Evolutionary conservation across 2,888 invertebrate species (phyloP).

Genomic region (Erebia palarica): DNA sequence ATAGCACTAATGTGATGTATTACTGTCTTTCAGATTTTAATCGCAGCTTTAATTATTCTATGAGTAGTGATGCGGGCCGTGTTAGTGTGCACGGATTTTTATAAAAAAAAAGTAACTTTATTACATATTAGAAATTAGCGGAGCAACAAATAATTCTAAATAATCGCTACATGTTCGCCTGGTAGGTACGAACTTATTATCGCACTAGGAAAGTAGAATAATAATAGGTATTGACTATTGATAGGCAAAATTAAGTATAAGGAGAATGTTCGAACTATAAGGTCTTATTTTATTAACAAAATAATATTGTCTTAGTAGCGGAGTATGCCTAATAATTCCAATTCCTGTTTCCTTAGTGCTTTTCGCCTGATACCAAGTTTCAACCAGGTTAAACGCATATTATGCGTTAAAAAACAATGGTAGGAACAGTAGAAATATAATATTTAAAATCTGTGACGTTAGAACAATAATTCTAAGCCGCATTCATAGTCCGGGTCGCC

Average conservation of each 20-base stretch:
- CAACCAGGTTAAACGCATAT: not conserved
- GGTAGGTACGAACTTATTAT: no score
- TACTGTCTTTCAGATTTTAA: not conserved
- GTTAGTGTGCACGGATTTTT: not conserved
- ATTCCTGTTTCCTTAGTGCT: not conserved
- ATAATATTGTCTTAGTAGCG: no score
- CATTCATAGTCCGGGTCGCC: not conserved
- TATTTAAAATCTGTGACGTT: not conserved
- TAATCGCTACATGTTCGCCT: no score
- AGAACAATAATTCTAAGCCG: not conserved
- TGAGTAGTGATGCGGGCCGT: not conserved
- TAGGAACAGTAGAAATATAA: no score
- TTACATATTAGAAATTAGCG: not conserved
- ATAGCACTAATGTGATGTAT: constrained; percentile 10
- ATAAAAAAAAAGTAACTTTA: not conserved
- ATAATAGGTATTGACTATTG: no score
- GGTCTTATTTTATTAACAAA: no score
- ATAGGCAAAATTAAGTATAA: no score
- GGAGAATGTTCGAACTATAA: no score
- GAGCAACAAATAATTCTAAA: not conserved
- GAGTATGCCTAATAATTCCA: no score
- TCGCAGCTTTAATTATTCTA: not conserved
- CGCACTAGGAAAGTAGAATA: no score
- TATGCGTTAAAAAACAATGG: no score
- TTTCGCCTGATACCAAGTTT: not conserved